phyloP scores from a whole-genome alignment of 2,888 invertebrate genomes.

The Lasioglossum calceatum region DNA sequence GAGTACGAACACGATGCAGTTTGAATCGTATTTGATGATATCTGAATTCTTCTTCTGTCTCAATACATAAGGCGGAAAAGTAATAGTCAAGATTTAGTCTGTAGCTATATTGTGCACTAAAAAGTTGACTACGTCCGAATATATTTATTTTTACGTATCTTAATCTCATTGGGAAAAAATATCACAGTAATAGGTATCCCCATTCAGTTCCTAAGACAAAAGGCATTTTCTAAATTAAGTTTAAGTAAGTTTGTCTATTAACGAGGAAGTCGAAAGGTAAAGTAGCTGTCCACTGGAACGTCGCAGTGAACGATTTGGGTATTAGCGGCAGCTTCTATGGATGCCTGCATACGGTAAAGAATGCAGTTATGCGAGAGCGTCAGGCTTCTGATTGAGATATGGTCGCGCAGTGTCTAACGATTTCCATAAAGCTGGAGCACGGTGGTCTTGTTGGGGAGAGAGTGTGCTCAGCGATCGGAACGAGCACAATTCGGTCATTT shows the following conservation, averaged over 20 bases:
- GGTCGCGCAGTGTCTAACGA: not conserved
- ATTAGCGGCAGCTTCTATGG: not conserved
- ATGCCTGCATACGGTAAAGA: not conserved
- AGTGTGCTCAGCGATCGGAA: constrained; percentile 76
- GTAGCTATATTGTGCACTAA: too few relatives aligned
- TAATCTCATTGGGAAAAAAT: too few relatives aligned
- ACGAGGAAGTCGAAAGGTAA: not conserved
- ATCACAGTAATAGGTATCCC: too few relatives aligned
- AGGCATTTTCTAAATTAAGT: not conserved
- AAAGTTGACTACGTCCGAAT: too few relatives aligned
- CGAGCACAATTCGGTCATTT: constrained; percentile 72
- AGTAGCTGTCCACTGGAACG: not conserved
- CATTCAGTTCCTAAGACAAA: not conserved
- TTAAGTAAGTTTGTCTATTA: not conserved
- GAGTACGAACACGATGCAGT: too few relatives aligned
- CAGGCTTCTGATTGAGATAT: not conserved
- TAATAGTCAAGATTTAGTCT: too few relatives aligned
- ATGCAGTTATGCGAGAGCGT: not conserved
- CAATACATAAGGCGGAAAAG: too few relatives aligned
- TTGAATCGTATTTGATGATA: too few relatives aligned
- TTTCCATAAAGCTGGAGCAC: constrained; percentile 23
- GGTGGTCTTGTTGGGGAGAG: constrained; percentile 64
- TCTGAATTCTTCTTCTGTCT: too few relatives aligned
- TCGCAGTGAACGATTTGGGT: not conserved
- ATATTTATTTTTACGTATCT: too few relatives aligned